Evolutionary conservation across 2,888 invertebrate species (phyloP).

Genomic region (Tetrapedia diversipes): DNA sequence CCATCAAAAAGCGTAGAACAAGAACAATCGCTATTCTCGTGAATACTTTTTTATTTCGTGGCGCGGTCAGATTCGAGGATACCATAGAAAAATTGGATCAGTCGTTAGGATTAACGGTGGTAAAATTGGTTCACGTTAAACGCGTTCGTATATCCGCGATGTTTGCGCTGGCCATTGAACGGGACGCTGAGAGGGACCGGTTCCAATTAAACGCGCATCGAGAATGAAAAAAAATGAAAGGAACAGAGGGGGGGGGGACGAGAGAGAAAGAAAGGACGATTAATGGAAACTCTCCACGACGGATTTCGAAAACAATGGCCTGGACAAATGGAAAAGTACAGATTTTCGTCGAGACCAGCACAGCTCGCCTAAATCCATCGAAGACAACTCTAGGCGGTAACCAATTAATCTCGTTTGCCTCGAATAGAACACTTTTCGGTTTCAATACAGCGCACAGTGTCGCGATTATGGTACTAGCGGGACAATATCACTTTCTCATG

Average conservation of each 20-base stretch:
- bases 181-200: slow-evolving; percentile 10
- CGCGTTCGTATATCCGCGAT: slow-evolving; percentile 16
- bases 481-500: no score
- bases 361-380: neutral
- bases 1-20: slow-evolving; percentile 9
- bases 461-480: slow-evolving; percentile 7
- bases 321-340: slow-evolving; percentile 35
- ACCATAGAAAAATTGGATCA: neutral
- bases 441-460: slow-evolving; percentile 17
- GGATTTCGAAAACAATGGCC: slow-evolving; percentile 35
- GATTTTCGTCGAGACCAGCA: slow-evolving; percentile 13
- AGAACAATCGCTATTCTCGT: neutral
- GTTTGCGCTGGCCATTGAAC: slow-evolving; percentile 4
- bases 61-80: neutral
- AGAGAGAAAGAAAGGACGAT: neutral
- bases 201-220: slow-evolving; percentile 38
- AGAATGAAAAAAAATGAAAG: neutral
- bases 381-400: neutral
- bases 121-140: neutral
- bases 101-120: neutral
- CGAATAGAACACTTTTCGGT: slow-evolving; percentile 39
- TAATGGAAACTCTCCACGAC: slow-evolving; percentile 11
- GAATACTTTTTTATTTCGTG: neutral
- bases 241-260: no score
- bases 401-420: slow-evolving; percentile 39